Evolutionary conservation across 2,888 invertebrate genomes (phyloP), one percentile per base, ranked within the genome.

Genomic region (Corbicula japonica): DNA sequence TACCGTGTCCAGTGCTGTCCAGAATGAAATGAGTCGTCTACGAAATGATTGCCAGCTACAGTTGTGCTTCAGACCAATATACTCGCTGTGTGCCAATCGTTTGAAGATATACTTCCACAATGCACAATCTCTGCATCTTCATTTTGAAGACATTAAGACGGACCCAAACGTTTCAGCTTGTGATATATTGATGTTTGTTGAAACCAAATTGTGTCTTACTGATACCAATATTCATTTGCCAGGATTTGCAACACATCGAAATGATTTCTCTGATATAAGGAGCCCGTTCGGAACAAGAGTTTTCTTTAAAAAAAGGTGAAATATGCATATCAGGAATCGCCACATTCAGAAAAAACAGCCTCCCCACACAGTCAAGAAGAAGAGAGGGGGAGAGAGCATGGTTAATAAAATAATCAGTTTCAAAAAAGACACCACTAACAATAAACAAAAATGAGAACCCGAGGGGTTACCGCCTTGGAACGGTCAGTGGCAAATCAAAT

Each of bases 1-100:
- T 34, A 60, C 60, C 18, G 60, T 66, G 28, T 66, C 60, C 5
- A 26, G n/a, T 30, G 41, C 21, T 35, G 75, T 80, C 26, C 15
- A 50, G 21, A 32, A 4, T 23, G 75, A 80, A 66, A 76, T 80
- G 75, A 54, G 61, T 32, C 60, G 80, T 46, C 52, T 80, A 1
- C 10, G 69, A 62, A 23, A 28, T 38, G 21, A 46, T 2, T n/a
- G 62, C 28, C 28, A 34, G 26, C 21, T 50, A 4, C 46, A 48
- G 18, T 48, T 72, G 1, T 62, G 69, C 21, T 44, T 26, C 48
- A 56, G 28, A 35, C 52, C 56, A 21, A n/a, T 72, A 21, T 63
- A 63, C 60, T 18, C 62, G 18, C 3, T 62, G 23, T 34, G 23
- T 44, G 18, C 28, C 12, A 26, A 34, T 28, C 50, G 56, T 58